Evolutionary conservation across 1,140 invertebrate genomes (phyloP).

Genomic region (Plutomurus gul): DNA sequence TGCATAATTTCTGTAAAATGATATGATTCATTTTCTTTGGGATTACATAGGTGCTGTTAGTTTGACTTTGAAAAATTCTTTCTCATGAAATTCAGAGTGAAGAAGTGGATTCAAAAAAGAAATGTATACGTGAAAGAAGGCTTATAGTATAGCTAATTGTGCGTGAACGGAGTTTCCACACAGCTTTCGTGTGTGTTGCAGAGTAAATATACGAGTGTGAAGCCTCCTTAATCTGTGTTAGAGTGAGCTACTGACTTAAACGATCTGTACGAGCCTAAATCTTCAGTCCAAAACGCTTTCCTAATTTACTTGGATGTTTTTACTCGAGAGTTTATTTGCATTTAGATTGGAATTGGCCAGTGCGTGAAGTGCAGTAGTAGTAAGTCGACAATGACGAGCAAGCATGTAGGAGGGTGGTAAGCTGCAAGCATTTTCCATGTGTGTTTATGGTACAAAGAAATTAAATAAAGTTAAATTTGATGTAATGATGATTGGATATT

Average conservation of each 20-base stretch:
- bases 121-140: background rate
- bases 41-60: background rate
- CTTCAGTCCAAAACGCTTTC: background rate
- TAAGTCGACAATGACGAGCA: background rate
- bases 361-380: background rate
- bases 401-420: background rate
- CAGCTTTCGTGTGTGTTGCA: too few relatives aligned
- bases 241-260: background rate
- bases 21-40: background rate
- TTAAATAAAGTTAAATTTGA: background rate
- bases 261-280: background rate
- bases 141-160: too few relatives aligned
- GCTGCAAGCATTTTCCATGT: background rate
- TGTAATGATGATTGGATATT: conserved; percentile 15
- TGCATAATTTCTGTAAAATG: conserved; percentile 2
- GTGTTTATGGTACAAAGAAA: conserved; percentile 19
- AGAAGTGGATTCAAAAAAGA: background rate
- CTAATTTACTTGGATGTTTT: background rate
- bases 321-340: background rate
- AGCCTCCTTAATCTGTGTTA: too few relatives aligned
- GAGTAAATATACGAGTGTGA: too few relatives aligned
- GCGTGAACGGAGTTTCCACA: too few relatives aligned
- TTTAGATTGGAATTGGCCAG: conserved; percentile 14
- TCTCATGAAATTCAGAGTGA: background rate
- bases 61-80: conserved; percentile 6